Evolutionary conservation across 2,113 vertebrate genomes (phyloP), one percentile per base, ranked within the genome.

Genomic region (Phasianus colchicus): DNA sequence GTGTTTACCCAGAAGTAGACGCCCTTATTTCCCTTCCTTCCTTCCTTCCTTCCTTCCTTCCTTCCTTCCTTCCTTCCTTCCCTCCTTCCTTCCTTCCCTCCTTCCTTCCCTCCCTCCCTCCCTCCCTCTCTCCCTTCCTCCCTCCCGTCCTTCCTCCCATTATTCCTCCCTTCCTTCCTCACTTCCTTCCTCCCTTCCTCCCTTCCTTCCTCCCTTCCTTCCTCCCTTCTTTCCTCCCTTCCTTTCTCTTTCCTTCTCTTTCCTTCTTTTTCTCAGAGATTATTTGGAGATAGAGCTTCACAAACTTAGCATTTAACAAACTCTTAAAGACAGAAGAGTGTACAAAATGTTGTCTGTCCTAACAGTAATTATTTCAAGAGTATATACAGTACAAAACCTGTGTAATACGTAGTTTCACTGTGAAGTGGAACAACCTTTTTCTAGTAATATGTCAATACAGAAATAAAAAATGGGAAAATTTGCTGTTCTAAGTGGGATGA

Each of bases 351-450:
- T 40, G 8, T 20, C 27, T 9, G 1, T 66, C 50, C 72, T 66
- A 66, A 58, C 16, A 11, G 12, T 79, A 70, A 73, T 45, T 83
- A 57, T 77, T 86, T 27, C 2, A 16, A 27, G 5, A 27, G 2
- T 34, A 24, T 6, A 4, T 27, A 42, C 21, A 60, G 20, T 43
- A 3, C 2, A 38, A 55, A 15, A 14, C 7, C 16, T 11, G 3
- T 5, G 27, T 21, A n/a, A 66, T 7, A 48, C 0, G 2, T 2
- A 66, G 8, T 9, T 77, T 65, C 18, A 1, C 25, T 54, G 10
- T 6, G 2, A 58, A 64, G 4, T 38, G 19, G 12, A 58, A 18
- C 18, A 63, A 19, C 4, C 58, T 5, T 43, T 14, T 29, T 47
- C n/a, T 18, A 38, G 1, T 7, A 43, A 17, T 29, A 72, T 34